Base-by-base conservation (phyloP, 1,140 invertebrate genomes). In the Drosophila kohkoa region DNA sequence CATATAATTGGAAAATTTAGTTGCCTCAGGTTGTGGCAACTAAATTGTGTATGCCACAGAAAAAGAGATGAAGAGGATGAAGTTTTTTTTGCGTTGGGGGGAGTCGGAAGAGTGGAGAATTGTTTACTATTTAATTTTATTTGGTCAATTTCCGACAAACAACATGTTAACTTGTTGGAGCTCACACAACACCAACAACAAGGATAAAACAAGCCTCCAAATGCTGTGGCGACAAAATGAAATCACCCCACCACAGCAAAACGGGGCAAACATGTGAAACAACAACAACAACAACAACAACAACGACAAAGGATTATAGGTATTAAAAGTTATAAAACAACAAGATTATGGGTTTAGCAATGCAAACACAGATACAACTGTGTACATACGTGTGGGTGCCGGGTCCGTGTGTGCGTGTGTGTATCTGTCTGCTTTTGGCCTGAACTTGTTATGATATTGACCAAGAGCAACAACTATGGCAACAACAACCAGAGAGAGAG, bases 321-420 rank as follows among this genome's bases (percentile, higher is more conserved):
- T 87, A 88, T 89, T 88, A 89, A 74, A 85, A 88, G 85, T 83
- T 88, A 89, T 89, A 88, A 75, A 81, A 85, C 85, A 81, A 83
- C 81, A 89, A 59, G 85, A 88, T 88, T 83, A 89, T 81, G 85
- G 77, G 55, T 74, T 73, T 68, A 58, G 67, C 41, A 87, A 70
- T 72, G 76, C 82, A 86, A 82, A 68, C 67, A 81, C 30, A 81
- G 30, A 64, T 54, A 59, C 69, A 79, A 51, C 54, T 48, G 49
- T 43, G 45, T 32, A 49, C 30, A 57, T 52, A 38, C 32, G 46
- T 48, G 55, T 46, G 46, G 46, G 38, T 48, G 58, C 10, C 25
- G 46, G 46, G 38, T 63, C 41, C 20, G 15, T 38, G 32, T 38
- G 20, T 69, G 35, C 8, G 45, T 69, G 13, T 43, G 38, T 55